A percentile compares a stretch with the other conserved stretches of the same genome.
These are phyloP conservation scores for Colostygia pectinataria DNA, from an alignment of 2,888 invertebrate species.

Conservation along the genomic window DNA sequence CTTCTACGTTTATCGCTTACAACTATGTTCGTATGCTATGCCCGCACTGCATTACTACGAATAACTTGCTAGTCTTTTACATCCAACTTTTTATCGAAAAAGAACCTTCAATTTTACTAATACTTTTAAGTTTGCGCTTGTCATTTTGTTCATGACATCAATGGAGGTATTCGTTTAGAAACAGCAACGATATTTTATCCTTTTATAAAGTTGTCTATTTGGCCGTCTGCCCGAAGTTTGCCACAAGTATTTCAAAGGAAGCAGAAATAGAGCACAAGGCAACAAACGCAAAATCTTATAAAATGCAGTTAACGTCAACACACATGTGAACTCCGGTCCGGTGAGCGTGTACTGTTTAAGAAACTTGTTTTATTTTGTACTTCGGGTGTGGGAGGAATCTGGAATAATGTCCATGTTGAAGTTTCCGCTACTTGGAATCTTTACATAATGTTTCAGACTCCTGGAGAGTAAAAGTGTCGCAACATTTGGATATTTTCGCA, in stretches of 20 bases:
- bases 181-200: conserved; percentile 59
- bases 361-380: conserved; percentile 62
- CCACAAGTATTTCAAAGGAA: conserved; percentile 65
- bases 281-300: conserved; percentile 74
- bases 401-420: conserved; percentile 51
- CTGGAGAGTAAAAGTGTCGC: conserved; percentile 29
- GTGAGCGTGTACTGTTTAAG: conserved; percentile 55
- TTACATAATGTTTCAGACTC: conserved; percentile 33
- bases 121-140: conserved; percentile 20
- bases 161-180: conserved; percentile 59
- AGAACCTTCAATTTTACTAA: conserved; percentile 18
- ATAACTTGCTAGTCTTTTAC: conserved; percentile 52
- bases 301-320: conserved; percentile 75
- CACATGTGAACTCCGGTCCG: conserved; percentile 56
- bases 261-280: conserved; percentile 63
- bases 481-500: conserved; percentile 28
- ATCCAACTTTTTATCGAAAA: conserved; percentile 26
- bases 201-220: conserved; percentile 71
- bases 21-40: conserved; percentile 62
- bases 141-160: conserved; percentile 45
- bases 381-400: conserved; percentile 52
- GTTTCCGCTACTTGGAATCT: conserved; percentile 49
- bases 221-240: conserved; percentile 66
- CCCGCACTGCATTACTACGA: conserved; percentile 59
- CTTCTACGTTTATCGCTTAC: conserved; percentile 75